Evolutionary conservation across 2,113 vertebrate genomes (phyloP), one percentile per base, ranked within the genome.

Genomic region (Perca schrenkii): DNA sequence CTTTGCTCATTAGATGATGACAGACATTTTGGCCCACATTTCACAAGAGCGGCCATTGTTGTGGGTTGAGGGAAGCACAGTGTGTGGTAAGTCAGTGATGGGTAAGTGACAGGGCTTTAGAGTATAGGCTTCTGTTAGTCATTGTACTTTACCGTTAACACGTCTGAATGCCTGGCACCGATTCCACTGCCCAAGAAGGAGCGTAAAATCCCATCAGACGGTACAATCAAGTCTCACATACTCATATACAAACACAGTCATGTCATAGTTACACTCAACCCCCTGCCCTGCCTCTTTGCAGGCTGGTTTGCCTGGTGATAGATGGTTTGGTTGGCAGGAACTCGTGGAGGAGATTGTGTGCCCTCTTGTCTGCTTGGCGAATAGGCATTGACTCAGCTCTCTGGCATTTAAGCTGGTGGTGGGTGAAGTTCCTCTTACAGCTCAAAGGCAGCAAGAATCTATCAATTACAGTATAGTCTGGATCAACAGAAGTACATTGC

Each of bases 381-480:
- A 84, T 54, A 74, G 64, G 71, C 75, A 90, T 77, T 87, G 85
- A 94, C 80, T 92, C 86, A 74, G 88, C 76, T 76, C 22, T 86
- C 77, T 86, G 77, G 61, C 84, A 74, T 16, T 61, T 50, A 74
- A 54, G 31, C 49, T 66, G 22, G 4, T 78, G 77, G 64, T 60
- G 65, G 53, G 63, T 66, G 43, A 46, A 53, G 46, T 60, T 80
- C 53, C 52, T 60, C 50, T 56, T 74, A 81, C 12, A 62, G 1
- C 17, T 69, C 17, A 17, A 84, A 89, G 46, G 13, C 79, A 83
- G 60, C 25, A 50, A 4, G 34, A 6, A 49, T 4, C 63, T 57
- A 68, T 40, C 21, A 73, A 67, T 47, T 60, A 11, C n/a, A n/a
- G 22, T 8, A 4, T 11, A 43, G 40, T 43, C 40, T 43, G 10